Evolutionary conservation across 1,140 invertebrate genomes (phyloP), one percentile per base, ranked within the genome.

Genomic region (Atopsyche davidsoni): DNA sequence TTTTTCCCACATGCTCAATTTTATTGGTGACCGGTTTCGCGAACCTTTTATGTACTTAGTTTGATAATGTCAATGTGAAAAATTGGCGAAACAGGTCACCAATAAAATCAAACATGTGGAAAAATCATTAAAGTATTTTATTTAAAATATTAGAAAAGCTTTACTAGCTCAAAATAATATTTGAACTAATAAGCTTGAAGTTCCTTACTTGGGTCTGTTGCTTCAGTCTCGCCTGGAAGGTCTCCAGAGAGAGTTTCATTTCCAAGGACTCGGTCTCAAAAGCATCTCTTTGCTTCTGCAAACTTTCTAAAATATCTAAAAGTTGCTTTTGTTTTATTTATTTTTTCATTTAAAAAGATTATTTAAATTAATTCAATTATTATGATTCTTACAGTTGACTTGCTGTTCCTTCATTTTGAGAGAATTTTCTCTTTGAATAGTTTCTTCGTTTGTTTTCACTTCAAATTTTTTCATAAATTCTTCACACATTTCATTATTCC

Each of bases 191-290:
- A n/a, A 38, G 35, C 17, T 14, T 7, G 22, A 14, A 42, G 23
- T 35, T 43, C 23, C 17, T 24, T 47, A 54, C 55, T 23, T 42
- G 19, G n/a, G 22, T 46, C 46, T 57, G 51, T 43, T 57, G 55
- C 23, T 66, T 69, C 7, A 72, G 47, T 34, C 70, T 65, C 16
- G 53, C 46, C 31, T 57, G 46, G 19, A 53, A 50, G 11, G 39
- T 17, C 36, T 28, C 25, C 16, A 50, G 43, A 9, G 42, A 35
- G 14, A 21, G 32, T 42, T 52, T 57, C 11, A 24, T 50, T 46
- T 57, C 34, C 9, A 34, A 31, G 1, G 47, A 35, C 23, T 57
- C 51, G 0, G n/a, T 17, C 50, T 57, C 51, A 42, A 46, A 36
- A n/a, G 25, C 23, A 36, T 21, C 46, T 25, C 46, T 46, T 39